Evolutionary conservation across 2,888 invertebrate species (phyloP), one percentile per base, ranked within the genome.

Genomic region (Drosophila subsilvestris): DNA sequence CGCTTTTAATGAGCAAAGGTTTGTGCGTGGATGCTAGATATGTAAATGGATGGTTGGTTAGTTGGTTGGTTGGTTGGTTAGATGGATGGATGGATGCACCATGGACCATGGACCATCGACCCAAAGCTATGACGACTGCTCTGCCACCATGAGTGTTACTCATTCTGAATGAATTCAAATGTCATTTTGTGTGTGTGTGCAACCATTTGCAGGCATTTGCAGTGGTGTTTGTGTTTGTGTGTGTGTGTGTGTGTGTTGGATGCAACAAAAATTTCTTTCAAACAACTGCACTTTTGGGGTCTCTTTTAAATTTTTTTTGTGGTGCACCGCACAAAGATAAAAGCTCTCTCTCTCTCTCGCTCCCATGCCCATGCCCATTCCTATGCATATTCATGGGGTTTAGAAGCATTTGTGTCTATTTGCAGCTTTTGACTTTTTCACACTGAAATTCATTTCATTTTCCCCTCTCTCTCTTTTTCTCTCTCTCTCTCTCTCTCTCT

Each of bases 1-100:
- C 53, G 51, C 44, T 66, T 70, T 80, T 73, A 75, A 82, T 72
- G 75, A 72, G 72, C 60, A 74, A 68, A 74, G 59, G 76, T 81
- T 53, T 10, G 69, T 37, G 37, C 37, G 37, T 14, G 37, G 37
- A 6, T 37, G 37, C 27, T 27, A 27, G 9, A 27, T 27, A 27
- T 27, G 37, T 37, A 37, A n/a, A 7, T 25, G n/a, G 12, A 12
- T 42, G 25, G 45, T 18, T 12, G 10, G 44, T 42, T n/a, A 2
- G 27, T 8, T 27, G 27, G 4, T 29, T 29, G 10, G 29, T 32
- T 32, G 62, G 47, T 22, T 47, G 42, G 29, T 3, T 20, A 3
- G 20, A 20, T 20, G n/a, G 29, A 10, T 27, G 27, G 27, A 9
- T 9, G 27, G 27, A 54, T 51, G 51, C 37, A 51, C 20, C 20